phyloP scores from a whole-genome alignment of 2,888 invertebrate genomes.

The Formica aserva region DNA sequence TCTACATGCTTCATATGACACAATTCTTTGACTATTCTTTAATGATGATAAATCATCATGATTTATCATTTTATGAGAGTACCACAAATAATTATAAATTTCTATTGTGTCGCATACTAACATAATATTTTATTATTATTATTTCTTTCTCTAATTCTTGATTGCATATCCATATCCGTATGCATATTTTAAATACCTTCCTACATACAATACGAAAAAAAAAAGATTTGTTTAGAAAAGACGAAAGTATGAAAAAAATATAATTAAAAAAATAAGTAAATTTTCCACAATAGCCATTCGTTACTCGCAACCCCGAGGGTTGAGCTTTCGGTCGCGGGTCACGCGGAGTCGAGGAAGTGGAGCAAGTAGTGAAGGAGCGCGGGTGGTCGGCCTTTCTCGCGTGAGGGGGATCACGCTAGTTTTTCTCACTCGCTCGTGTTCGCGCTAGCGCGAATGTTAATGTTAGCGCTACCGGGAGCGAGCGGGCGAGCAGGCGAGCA shows the following conservation, averaged over 20 bases:
- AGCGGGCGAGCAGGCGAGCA: constrained; percentile 86
- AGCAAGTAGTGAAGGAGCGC: constrained; percentile 71
- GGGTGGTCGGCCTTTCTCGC: constrained; percentile 71
- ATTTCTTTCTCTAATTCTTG: neutral
- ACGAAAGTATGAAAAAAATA: neutral
- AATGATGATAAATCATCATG: neutral
- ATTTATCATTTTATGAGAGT: neutral
- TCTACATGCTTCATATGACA: neutral
- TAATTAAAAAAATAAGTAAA: neutral
- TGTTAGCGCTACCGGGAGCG: constrained; percentile 76
- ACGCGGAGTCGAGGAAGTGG: constrained; percentile 54
- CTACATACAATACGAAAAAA: neutral
- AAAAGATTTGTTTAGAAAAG: neutral
- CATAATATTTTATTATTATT: neutral
- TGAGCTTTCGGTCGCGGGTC: constrained; percentile 29
- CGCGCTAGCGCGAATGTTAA: constrained; percentile 9
- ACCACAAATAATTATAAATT: neutral
- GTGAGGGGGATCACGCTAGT: constrained; percentile 17
- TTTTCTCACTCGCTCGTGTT: neutral
- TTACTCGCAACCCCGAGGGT: constrained; percentile 10
- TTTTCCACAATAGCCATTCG: constrained; percentile 9
- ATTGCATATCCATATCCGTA: neutral
- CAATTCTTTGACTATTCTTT: neutral
- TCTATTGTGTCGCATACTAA: neutral
- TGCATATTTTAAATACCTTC: neutral